Conservation (phyloP, 2,797 vertebrate genomes). For the Chelmon rostratus region DNA sequence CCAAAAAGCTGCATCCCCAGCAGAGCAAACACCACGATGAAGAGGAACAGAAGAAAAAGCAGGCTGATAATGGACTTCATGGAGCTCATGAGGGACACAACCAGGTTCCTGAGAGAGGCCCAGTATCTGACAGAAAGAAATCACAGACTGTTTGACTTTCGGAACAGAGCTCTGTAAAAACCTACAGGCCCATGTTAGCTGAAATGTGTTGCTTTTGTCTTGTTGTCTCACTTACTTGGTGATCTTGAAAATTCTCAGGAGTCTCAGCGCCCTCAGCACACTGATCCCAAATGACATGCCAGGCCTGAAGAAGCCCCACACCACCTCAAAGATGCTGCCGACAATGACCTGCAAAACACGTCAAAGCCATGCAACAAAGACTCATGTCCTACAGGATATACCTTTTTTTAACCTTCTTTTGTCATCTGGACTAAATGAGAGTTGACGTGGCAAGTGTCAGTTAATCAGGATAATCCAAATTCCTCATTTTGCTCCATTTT, state of each 20-base stretch:
- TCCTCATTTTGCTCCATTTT: slow-evolving; percentile 4
- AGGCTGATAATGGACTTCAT: slow-evolving; percentile 99
- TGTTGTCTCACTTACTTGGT: slow-evolving; percentile 90
- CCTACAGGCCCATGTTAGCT: not conserved
- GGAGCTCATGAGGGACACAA: slow-evolving; percentile 99
- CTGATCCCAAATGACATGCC: slow-evolving; percentile 99
- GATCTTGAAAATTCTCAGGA: slow-evolving; percentile 98
- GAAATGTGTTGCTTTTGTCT: not conserved
- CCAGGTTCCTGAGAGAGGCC: slow-evolving; percentile 97
- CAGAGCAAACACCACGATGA: slow-evolving; percentile 97
- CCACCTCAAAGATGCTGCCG: slow-evolving; percentile 98
- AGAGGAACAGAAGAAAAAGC: slow-evolving; percentile 99
- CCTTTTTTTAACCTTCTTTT: not conserved
- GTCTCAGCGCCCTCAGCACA: slow-evolving; percentile 94
- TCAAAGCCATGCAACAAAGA: not conserved
- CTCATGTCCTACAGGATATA: not conserved
- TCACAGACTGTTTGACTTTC: slow-evolving; percentile 3
- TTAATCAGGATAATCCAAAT: not conserved
- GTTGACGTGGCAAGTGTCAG: too few species aligned
- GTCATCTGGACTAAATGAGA: not conserved
- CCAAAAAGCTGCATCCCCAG: slow-evolving; percentile 99
- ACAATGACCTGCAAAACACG: slow-evolving; percentile 91
- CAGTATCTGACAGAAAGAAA: slow-evolving; percentile 90
- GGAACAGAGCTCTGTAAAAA: slow-evolving; percentile 14
- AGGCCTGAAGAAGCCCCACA: slow-evolving; percentile 98